Base-by-base conservation (phyloP, 35 echinoderm and acorn worm species). In the Diadema setosum region DNA sequence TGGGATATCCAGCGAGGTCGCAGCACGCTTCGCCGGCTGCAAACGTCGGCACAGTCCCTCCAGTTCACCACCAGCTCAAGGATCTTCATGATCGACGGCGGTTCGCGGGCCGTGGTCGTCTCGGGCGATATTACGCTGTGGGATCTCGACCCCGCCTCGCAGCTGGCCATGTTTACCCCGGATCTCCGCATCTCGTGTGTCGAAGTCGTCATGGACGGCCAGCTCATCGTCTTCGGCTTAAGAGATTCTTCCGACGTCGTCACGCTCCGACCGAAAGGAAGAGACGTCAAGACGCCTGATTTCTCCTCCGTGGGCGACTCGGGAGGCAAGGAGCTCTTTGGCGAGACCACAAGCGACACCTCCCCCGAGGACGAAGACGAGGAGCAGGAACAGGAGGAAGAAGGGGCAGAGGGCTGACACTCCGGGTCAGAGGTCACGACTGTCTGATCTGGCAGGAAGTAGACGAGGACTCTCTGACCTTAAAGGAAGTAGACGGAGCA, bases 321-420 rank as follows among this genome's bases (percentile, higher is more conserved):
- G 8, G 85, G 85, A n/a, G 91, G 91, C 50, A 65, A 91, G 70
- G 96, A 98, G 57, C 70, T 98, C 2, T 98, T 94, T 76, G 96
- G 92, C 2, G 96, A 98, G 50, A 98, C 96, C 1, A 98, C 96
- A 3, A 92, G 96, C 11, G 96, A 98, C 49, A 94, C 92, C 3
- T 75, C 84, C 0, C 40, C 73, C 12, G 96, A 98, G 11, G 96
- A 98, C 29, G 95, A 98, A 42, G 82, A 93, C 31, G 94, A 90
- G 26, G 52, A 86, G 3, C 81, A 91, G 35, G 70, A 88, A 17
- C 74, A 93, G 35, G 86, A 89, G 27, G 87, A 87, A n/a, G 94
- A 86, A 59, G 89, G n/a, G n/a, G n/a, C n/a, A n/a, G n/a, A n/a
- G n/a, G n/a, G n/a, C n/a, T n/a, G n/a, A n/a, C n/a, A n/a, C n/a